Percentiles rank a stretch among this genome's conserved stretches.
These are phyloP conservation scores for Phalera bucephala DNA, from an alignment of 2,888 invertebrate species.

Conservation along the genomic window DNA sequence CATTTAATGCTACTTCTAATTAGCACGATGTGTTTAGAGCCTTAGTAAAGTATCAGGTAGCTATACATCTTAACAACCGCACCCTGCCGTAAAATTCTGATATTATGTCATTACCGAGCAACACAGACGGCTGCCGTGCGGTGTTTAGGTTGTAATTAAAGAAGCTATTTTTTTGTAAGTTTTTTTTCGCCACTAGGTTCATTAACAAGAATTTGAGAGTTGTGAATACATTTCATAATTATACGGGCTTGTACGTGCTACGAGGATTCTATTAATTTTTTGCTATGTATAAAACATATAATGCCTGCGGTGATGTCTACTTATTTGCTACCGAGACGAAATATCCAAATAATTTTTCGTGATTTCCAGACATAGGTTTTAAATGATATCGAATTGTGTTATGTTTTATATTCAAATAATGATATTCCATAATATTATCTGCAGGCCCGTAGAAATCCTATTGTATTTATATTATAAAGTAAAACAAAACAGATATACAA, in stretches of 20 bases:
- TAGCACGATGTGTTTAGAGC: neutral
- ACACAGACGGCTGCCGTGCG: constrained; percentile 9
- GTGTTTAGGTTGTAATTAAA: constrained; percentile 9
- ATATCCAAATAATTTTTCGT: too few relatives aligned
- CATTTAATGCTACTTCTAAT: too few relatives aligned
- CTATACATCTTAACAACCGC: constrained; percentile 19
- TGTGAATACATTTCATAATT: neutral
- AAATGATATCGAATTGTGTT: too few relatives aligned
- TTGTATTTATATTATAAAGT: too few relatives aligned
- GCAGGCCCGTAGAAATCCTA: too few relatives aligned
- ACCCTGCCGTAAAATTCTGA: constrained; percentile 26
- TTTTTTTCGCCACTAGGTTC: neutral
- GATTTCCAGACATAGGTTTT: too few relatives aligned
- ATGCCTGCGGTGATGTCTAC: neutral
- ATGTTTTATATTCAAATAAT: too few relatives aligned
- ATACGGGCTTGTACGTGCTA: neutral
- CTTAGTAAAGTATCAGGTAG: constrained; percentile 13
- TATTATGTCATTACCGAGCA: constrained; percentile 28
- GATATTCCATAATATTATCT: too few relatives aligned
- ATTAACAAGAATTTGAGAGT: too few relatives aligned
- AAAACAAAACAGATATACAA: too few relatives aligned
- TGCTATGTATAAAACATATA: neutral
- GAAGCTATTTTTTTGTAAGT: neutral
- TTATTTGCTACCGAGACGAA: too few relatives aligned
- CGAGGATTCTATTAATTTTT: neutral